Conservation (phyloP, 2,888 invertebrate species). For the Trissolcus japonicus region DNA sequence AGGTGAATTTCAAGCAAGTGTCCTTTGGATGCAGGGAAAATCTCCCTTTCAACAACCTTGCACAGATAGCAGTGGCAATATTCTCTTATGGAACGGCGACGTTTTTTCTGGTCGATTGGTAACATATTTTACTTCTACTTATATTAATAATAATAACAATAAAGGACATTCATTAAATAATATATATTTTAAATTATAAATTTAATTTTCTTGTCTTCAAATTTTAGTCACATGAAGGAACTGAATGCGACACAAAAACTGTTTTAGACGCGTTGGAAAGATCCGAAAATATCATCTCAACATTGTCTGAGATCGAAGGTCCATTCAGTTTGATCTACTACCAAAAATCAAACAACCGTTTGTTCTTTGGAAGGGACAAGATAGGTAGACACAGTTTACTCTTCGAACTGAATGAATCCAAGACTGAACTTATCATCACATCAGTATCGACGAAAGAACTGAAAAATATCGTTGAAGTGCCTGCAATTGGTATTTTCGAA, state of each 20-base stretch:
- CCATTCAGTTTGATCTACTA: slow-evolving; percentile 91
- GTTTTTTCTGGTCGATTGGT: slow-evolving; percentile 81
- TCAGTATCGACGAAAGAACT: slow-evolving; percentile 75
- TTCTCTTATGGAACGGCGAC: slow-evolving; percentile 93
- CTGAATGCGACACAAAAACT: slow-evolving; percentile 60
- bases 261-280: slow-evolving; percentile 60
- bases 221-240: background rate
- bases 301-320: slow-evolving; percentile 82
- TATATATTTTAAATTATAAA: background rate
- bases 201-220: background rate
- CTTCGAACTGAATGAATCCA: slow-evolving; percentile 77
- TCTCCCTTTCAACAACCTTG: slow-evolving; percentile 83
- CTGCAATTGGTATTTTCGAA: slow-evolving; percentile 80
- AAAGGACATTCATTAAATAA: background rate
- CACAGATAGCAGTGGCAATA: slow-evolving; percentile 78
- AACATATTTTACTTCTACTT: slow-evolving; percentile 21
- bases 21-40: slow-evolving; percentile 91
- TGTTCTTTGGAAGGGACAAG: slow-evolving; percentile 91
- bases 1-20: slow-evolving; percentile 77
- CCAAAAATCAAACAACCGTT: slow-evolving; percentile 77
- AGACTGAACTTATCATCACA: slow-evolving; percentile 59
- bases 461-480: slow-evolving; percentile 79
- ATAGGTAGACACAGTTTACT: slow-evolving; percentile 92
- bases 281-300: slow-evolving; percentile 72
- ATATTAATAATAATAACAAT: background rate